These are phyloP conservation scores for Pemphigus obesinymphae DNA, from an alignment of 1,140 invertebrate species.

Conservation along the genomic window DNA sequence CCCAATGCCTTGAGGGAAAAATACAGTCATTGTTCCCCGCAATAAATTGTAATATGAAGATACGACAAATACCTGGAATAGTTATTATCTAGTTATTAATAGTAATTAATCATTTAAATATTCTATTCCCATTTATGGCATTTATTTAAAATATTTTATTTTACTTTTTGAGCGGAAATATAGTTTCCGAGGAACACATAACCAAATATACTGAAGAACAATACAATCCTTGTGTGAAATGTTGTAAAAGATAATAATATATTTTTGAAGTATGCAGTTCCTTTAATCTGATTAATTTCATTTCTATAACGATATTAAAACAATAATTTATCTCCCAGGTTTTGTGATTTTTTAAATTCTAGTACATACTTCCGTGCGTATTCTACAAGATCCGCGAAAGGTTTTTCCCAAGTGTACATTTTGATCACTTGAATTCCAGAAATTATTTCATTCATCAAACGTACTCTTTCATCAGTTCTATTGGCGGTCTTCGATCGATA, in stretches of 20 bases:
- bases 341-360: slow-evolving; percentile 74
- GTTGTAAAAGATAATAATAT: slow-evolving; percentile 68
- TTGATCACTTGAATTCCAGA: slow-evolving; percentile 78
- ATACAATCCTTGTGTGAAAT: slow-evolving; percentile 68
- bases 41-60: slow-evolving; percentile 69
- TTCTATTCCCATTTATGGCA: not conserved
- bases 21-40: slow-evolving; percentile 66
- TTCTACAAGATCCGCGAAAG: slow-evolving; percentile 64
- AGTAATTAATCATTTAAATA: not conserved
- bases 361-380: slow-evolving; percentile 54
- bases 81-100: not conserved
- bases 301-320: slow-evolving; percentile 47
- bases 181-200: slow-evolving; percentile 66
- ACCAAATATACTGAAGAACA: slow-evolving; percentile 70
- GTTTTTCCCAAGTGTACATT: slow-evolving; percentile 84
- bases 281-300: slow-evolving; percentile 61
- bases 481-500: slow-evolving; percentile 63
- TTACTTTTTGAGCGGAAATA: slow-evolving; percentile 70
- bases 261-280: slow-evolving; percentile 65
- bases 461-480: slow-evolving; percentile 72
- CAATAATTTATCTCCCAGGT: slow-evolving; percentile 61
- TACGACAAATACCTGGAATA: slow-evolving; percentile 62
- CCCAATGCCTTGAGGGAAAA: slow-evolving; percentile 63
- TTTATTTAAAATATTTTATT: not conserved
- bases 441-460: slow-evolving; percentile 80